phyloP scores from a whole-genome alignment of 2,888 invertebrate genomes.

The Pharmacophagus antenor region DNA sequence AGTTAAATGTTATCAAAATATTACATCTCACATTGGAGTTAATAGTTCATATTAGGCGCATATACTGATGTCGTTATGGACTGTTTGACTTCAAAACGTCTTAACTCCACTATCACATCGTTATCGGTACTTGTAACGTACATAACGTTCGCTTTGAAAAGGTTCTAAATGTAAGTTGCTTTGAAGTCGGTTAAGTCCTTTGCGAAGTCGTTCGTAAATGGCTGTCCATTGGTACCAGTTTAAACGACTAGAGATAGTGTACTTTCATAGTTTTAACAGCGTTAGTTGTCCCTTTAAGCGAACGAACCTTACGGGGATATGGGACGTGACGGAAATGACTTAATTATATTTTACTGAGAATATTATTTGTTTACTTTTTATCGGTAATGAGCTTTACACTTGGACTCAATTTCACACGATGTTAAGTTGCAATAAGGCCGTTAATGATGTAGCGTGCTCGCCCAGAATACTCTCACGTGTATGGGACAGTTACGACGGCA shows the following conservation, averaged over 20 bases:
- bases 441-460: too few species aligned
- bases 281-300: slow-evolving; percentile 23
- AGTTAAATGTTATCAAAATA: slow-evolving; percentile 37
- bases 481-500: too few species aligned
- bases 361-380: too few species aligned
- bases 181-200: slow-evolving; percentile 17
- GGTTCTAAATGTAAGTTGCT: background rate
- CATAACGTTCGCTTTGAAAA: slow-evolving; percentile 12
- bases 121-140: slow-evolving; percentile 12
- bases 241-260: slow-evolving; percentile 17
- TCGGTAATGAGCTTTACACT: too few species aligned
- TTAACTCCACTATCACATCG: slow-evolving; percentile 16
- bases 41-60: slow-evolving; percentile 39
- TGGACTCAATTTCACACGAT: too few species aligned
- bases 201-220: slow-evolving; percentile 10
- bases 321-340: slow-evolving; percentile 3
- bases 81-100: slow-evolving; percentile 14
- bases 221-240: slow-evolving; percentile 16
- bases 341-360: background rate
- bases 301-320: slow-evolving; percentile 4
- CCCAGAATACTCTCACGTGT: too few species aligned
- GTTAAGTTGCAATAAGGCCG: too few species aligned
- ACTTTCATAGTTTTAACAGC: slow-evolving; percentile 23
- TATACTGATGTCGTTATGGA: slow-evolving; percentile 27
- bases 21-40: slow-evolving; percentile 35